Evolutionary conservation across 2,113 vertebrate genomes (phyloP).

Genomic region (Leptodactylus fuscus): DNA sequence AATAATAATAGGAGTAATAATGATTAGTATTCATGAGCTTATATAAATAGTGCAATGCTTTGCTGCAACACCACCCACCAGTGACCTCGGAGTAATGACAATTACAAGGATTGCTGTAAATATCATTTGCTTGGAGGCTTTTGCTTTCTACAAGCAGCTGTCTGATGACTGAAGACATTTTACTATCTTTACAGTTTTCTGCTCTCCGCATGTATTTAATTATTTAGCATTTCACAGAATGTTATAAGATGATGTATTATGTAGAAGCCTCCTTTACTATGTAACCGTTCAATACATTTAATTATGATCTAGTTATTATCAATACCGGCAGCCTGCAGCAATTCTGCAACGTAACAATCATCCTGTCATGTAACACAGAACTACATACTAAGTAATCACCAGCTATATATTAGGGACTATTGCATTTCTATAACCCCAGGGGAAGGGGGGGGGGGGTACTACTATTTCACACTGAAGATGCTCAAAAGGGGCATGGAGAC

Average conservation of each 20-base stretch:
- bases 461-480: too few species aligned
- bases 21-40: background rate
- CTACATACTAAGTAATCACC: background rate
- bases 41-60: background rate
- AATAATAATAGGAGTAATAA: background rate
- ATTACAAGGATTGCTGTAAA: background rate
- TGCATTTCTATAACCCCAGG: too few species aligned
- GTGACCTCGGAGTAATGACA: background rate
- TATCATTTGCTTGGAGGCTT: background rate
- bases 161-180: too few species aligned
- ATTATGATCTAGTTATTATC: conserved; percentile 20
- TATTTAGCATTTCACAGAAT: background rate
- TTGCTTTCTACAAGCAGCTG: background rate
- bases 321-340: conserved; percentile 25
- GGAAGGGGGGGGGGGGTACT: too few species aligned
- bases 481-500: too few species aligned
- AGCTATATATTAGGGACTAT: too few species aligned
- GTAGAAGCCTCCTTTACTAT: background rate
- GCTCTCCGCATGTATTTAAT: background rate
- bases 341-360: background rate
- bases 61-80: background rate
- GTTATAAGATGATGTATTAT: background rate
- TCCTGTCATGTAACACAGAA: background rate
- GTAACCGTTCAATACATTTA: conserved; percentile 29
- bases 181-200: background rate